Percentiles rank a stretch among this genome's conserved stretches.
Conservation (phyloP, 2,888 invertebrate genomes). For the Adelognathus sp. region DNA sequence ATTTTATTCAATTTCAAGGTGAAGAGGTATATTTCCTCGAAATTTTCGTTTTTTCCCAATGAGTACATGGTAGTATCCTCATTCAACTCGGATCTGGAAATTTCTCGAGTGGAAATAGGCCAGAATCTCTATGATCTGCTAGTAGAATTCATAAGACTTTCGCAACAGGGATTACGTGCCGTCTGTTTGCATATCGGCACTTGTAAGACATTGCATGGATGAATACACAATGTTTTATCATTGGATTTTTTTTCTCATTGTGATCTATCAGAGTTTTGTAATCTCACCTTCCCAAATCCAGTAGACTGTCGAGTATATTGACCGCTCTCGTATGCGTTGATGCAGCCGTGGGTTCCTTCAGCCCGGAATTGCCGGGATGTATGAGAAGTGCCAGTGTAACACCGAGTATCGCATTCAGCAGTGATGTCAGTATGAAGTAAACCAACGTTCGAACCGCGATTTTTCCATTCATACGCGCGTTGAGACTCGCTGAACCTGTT, state of each 20-base stretch:
- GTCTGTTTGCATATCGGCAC: too few species aligned
- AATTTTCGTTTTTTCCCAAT: too few species aligned
- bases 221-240: neutral
- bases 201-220: neutral
- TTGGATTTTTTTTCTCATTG: too few species aligned
- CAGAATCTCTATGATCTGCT: too few species aligned
- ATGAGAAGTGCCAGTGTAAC: constrained; percentile 88
- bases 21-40: too few species aligned
- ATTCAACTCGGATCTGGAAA: too few species aligned
- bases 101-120: too few species aligned
- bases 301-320: constrained; percentile 91
- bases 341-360: constrained; percentile 82
- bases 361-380: constrained; percentile 90
- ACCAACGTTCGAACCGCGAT: constrained; percentile 91
- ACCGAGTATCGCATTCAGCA: constrained; percentile 91
- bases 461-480: constrained; percentile 92
- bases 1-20: too few species aligned
- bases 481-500: constrained; percentile 91
- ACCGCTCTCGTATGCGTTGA: constrained; percentile 84
- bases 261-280: too few species aligned
- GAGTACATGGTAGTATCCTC: too few species aligned
- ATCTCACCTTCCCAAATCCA: constrained; percentile 94
- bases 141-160: too few species aligned
- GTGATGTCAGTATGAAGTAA: constrained; percentile 91
- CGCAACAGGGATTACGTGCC: too few species aligned